Evolutionary conservation across 2,888 invertebrate species (phyloP).

Genomic region (Oxytorus armatus): DNA sequence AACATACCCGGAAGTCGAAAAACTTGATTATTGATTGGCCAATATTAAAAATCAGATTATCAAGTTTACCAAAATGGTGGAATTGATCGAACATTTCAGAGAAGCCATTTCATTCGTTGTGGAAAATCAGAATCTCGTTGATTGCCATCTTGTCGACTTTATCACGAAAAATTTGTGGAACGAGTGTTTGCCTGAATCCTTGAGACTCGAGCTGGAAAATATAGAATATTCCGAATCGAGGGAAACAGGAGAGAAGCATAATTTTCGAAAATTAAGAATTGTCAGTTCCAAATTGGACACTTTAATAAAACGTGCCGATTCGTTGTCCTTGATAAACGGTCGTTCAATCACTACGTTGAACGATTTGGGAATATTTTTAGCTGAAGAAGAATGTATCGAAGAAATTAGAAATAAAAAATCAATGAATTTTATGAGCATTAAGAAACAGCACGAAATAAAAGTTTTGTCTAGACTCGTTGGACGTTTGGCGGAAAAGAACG

Average conservation of each 20-base stretch:
- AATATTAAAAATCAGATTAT: not conserved
- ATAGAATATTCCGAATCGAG: slow-evolving; percentile 5
- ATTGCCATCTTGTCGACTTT: slow-evolving; percentile 92
- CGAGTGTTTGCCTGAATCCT: slow-evolving; percentile 85
- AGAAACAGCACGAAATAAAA: slow-evolving; percentile 91
- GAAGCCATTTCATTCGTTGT: slow-evolving; percentile 86
- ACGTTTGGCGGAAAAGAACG: slow-evolving; percentile 66
- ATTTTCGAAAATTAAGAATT: slow-evolving; percentile 14
- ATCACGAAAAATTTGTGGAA: slow-evolving; percentile 89
- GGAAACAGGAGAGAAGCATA: not conserved
- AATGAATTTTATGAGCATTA: slow-evolving; percentile 90
- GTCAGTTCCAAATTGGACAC: slow-evolving; percentile 58
- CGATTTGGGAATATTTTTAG: slow-evolving; percentile 81
- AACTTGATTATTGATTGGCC: slow-evolving; percentile 87
- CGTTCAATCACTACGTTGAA: slow-evolving; percentile 64
- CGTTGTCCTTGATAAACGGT: slow-evolving; percentile 77
- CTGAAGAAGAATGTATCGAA: slow-evolving; percentile 76
- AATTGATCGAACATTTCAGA: slow-evolving; percentile 78
- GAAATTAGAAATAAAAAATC: slow-evolving; percentile 73
- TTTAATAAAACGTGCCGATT: slow-evolving; percentile 71
- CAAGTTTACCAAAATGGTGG: slow-evolving; percentile 68
- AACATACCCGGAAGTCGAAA: slow-evolving; percentile 86
- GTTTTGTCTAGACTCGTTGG: slow-evolving; percentile 74
- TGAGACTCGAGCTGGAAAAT: slow-evolving; percentile 85
- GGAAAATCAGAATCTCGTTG: slow-evolving; percentile 87